Conservation (phyloP, 2,888 invertebrate species). For the Craniophora ligustri region DNA sequence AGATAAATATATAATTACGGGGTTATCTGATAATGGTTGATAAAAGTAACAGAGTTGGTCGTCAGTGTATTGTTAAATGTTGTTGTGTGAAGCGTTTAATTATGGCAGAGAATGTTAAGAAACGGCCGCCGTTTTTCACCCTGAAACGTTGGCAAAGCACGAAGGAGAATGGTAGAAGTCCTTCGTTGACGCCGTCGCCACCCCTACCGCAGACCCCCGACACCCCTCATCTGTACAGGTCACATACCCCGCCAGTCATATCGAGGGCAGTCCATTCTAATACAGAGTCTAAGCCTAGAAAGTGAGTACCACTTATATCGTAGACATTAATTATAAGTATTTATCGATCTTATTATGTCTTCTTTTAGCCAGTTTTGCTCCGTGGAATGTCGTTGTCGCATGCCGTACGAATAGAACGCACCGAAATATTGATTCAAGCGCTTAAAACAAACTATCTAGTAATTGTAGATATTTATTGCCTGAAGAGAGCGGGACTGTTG, state of each 20-base stretch:
- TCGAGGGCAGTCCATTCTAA: slow-evolving; percentile 51
- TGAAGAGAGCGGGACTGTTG: neutral
- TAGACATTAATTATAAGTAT: slow-evolving; percentile 50
- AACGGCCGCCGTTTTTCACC: slow-evolving; percentile 73
- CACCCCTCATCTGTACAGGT: slow-evolving; percentile 50
- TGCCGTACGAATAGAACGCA: no score
- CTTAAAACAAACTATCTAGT: no score
- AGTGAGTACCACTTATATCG: slow-evolving; percentile 63
- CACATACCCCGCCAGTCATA: slow-evolving; percentile 43
- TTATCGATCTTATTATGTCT: slow-evolving; percentile 44
- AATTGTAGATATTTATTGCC: neutral
- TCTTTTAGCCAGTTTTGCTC: slow-evolving; percentile 25
- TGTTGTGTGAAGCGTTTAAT: slow-evolving; percentile 47
- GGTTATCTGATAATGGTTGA: slow-evolving; percentile 40
- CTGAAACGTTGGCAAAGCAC: slow-evolving; percentile 76
- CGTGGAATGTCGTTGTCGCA: slow-evolving; percentile 27
- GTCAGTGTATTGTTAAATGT: slow-evolving; percentile 50
- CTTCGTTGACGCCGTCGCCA: slow-evolving; percentile 24
- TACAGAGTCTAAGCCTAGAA: slow-evolving; percentile 69
- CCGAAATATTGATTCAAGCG: no score
- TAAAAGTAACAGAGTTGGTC: slow-evolving; percentile 37
- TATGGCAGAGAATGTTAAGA: slow-evolving; percentile 81
- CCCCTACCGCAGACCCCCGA: slow-evolving; percentile 37
- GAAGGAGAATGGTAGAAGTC: slow-evolving; percentile 49
- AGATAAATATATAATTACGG: slow-evolving; percentile 44